Evolutionary conservation across 35 echinoderm and acorn worm species (phyloP), one percentile per base, ranked within the genome.

Genomic region (Eucidaris tribuloides): DNA sequence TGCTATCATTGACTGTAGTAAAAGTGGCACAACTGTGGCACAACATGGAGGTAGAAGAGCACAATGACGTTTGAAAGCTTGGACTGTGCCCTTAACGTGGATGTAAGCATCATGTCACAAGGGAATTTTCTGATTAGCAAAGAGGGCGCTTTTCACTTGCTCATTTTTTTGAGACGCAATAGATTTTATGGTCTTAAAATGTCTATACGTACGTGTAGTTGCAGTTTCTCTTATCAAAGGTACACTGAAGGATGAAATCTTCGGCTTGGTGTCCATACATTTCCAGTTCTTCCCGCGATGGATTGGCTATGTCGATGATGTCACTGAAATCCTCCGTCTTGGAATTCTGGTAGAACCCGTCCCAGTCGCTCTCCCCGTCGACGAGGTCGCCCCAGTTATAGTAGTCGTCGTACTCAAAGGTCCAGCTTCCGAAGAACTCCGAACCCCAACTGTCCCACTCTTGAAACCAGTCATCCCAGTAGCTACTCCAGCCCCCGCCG

Each of bases 191-290:
- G 11, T 35, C 23, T 20, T 2, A 41, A 77, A 17, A 19, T 11
- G 41, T 48, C 17, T 17, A 77, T 38, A 96, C 87, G 83, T 83
- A 92, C 94, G 94, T 97, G 45, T 97, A 97, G 65, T 97, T 97
- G 64, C 94, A 97, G 5, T 19, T 50, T 42, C 85, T 48, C 42
- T 91, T 97, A 60, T 96, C 93, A 41, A 96, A 96, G 3, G 93
- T 96, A 43, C 93, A 96, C 79, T 96, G 93, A 3, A 96, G 76
- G 33, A 97, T 97, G 48, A 97, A 88, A 5, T 97, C 89, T 29
- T 84, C 81, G 1, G 94, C 63, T 32, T 92, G 63, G 46, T 97
- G 94, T 18, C 94, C 94, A 25, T 84, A 50, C 14, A 58, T 61
- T 42, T 76, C 49, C 15, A 97, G 48, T 81, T 97, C 94, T 39